Evolutionary conservation across 2,797 vertebrate genomes (phyloP), one percentile per base, ranked within the genome.

Genomic region (Gastrophryne carolinensis): DNA sequence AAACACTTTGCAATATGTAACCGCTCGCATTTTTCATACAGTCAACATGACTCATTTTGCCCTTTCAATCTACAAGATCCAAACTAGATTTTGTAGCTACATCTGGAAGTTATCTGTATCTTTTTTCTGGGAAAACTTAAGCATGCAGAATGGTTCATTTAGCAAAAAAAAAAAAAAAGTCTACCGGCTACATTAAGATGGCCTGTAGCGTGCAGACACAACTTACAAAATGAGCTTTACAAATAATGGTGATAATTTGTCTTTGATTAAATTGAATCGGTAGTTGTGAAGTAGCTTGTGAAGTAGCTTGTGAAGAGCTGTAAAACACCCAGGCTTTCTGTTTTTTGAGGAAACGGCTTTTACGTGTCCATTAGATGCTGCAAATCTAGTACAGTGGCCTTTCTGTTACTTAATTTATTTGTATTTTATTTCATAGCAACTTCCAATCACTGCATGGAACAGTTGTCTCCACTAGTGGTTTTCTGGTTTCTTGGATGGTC

Each of bases 61-160:
- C n/a, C n/a, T 49, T 65, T 32, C 6, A 44, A 44, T 53, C 29
- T 56, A 24, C 12, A 24, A 3, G 19, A 75, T 68, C 73, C 72
- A 74, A 68, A 61, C 70, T 69, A 47, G 26, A 47, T 63, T 68
- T 26, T 54, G n/a, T 53, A 52, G 27, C 19, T 32, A 53, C 74
- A 76, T 76, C 65, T 76, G 74, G 65, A 75, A 69, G 57, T 70
- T 52, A 76, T 76, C 47, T 41, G 13, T 44, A 63, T 66, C 26
- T 76, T 70, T 76, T 70, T 72, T 61, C 66, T 70, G 66, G 32
- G 58, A 63, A 68, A 76, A 70, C n/a, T 1, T 12, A 26, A 64
- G 41, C 30, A 56, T 65, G 44, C 53, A 56, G 32, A 56, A 56
- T 64, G 61, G 44, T 37, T 54, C 13, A 63, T 73, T 54, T 54